phyloP scores from a whole-genome alignment of 2,888 invertebrate genomes.

The Drosophila atripex region DNA sequence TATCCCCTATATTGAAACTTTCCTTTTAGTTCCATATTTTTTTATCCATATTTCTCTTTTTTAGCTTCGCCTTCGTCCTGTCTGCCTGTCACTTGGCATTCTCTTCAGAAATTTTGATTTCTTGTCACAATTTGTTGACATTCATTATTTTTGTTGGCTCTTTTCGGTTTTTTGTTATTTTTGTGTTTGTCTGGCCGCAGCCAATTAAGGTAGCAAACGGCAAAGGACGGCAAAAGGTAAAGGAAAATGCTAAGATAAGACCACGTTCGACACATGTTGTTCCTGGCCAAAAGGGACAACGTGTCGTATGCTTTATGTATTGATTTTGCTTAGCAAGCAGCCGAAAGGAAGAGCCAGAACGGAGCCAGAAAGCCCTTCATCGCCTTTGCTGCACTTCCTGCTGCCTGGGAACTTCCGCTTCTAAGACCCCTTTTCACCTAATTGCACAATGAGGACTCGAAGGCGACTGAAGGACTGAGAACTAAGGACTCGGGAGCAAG shows the following conservation, averaged over 20 bases:
- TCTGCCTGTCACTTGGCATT: conserved; percentile 51
- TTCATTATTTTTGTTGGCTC: conserved; percentile 60
- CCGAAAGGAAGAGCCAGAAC: conserved; percentile 1
- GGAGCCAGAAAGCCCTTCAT: conserved; percentile 17
- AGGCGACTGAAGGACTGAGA: conserved; percentile 27
- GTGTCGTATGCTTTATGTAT: conserved; percentile 64
- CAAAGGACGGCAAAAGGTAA: conserved; percentile 6
- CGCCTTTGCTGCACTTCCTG: conserved; percentile 64
- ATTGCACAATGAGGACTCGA: conserved; percentile 67
- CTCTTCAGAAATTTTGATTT: conserved; percentile 74
- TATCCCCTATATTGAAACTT: background rate
- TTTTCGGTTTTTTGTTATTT: conserved; percentile 8
- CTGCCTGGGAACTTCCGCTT: conserved; percentile 52
- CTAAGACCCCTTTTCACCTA: conserved; percentile 58
- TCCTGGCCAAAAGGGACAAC: conserved; percentile 41
- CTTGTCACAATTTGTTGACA: conserved; percentile 79
- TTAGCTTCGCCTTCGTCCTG: conserved; percentile 16
- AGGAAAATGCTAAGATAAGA: conserved; percentile 1
- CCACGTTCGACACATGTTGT: conserved; percentile 52
- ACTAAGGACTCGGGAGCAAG: conserved; percentile 15
- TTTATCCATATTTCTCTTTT: background rate
- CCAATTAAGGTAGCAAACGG: conserved; percentile 60
- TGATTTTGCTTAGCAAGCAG: conserved; percentile 68
- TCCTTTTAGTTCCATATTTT: background rate
- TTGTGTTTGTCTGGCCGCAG: conserved; percentile 56